Base-by-base conservation (phyloP, 2,888 invertebrate genomes). In the Andrena haemorrhoa region DNA sequence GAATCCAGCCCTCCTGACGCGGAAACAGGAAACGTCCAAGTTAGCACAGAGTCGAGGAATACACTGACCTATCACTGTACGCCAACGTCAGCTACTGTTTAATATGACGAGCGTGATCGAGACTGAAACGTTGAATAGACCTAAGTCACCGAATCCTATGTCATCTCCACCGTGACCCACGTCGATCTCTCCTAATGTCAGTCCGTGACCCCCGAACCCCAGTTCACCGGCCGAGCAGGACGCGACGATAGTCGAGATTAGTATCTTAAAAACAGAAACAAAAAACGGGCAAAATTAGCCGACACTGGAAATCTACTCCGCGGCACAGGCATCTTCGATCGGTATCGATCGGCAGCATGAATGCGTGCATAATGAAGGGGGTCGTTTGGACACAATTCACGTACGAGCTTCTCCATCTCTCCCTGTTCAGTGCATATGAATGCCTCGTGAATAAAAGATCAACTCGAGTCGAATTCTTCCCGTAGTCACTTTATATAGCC, bases 141-240 rank as follows among this genome's bases (percentile, higher is more conserved):
- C 86, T 72, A 78, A 60, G 60, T 82, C 69, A 49, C 73, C 89
- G 29, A 90, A 83, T 4, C 69, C 85, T 33, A 90, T 82, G 4
- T 56, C 77, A 29, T 47, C 64, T 20, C 69, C 65, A 29, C 66
- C 82, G 65, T 86, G 86, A 12, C 60, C 87, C 53, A 90, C 58
- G 8, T 90, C 90, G 72, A 92, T 92, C 80, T 92, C 91, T 23
- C 91, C 91, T 16, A 92, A 84, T n/a, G 81, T 86, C n/a, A 89
- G 82, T 10, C 72, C 87, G 47, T 90, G 74, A 10, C 81, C 80
- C 26, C 79, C 87, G 10, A 88, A 75, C 33, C 84, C 64, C 73
- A 74, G 75, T 20, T 70, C 73, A 6, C 76, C 47, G 20, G 79
- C 77, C 16, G 31, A 75, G 60, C 88, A 90, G 64, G n/a, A 82